Percentiles rank a stretch among this genome's conserved stretches.
These are phyloP conservation scores for Leptogaster cylindrica DNA, from an alignment of 2,888 invertebrate species.

Conservation along the genomic window DNA sequence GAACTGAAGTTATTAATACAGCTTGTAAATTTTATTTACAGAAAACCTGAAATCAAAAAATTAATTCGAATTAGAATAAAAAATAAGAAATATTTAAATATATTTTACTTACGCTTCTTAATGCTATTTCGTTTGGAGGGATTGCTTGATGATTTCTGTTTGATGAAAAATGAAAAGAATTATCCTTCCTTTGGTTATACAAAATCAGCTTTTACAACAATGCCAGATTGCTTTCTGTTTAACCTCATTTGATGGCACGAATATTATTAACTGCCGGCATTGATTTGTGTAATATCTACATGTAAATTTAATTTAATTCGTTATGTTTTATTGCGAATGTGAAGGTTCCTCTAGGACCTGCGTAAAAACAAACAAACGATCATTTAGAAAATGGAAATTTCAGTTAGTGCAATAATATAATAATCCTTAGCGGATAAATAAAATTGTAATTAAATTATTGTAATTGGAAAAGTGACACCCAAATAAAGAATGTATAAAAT, in stretches of 20 bases:
- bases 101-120: conserved; percentile 20
- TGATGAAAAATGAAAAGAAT: background rate
- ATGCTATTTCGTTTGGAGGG: conserved; percentile 41
- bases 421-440: too few relatives aligned
- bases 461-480: too few relatives aligned
- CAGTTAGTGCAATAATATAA: too few relatives aligned
- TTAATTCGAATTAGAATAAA: background rate
- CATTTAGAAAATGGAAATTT: too few relatives aligned
- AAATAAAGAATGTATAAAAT: too few relatives aligned
- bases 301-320: too few relatives aligned
- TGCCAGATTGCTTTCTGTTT: conserved; percentile 13
- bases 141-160: conserved; percentile 38
- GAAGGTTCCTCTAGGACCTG: too few relatives aligned
- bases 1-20: conserved; percentile 19
- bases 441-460: too few relatives aligned
- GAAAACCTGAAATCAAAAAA: conserved; percentile 21
- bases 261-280: conserved; percentile 24
- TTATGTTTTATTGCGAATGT: too few relatives aligned
- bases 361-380: too few relatives aligned
- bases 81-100: background rate
- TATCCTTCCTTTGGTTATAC: background rate
- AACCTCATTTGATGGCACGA: conserved; percentile 42
- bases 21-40: conserved; percentile 15
- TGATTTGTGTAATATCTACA: conserved; percentile 4
- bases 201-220: background rate